Percentiles rank a stretch among this genome's conserved stretches.
Evolutionary conservation across 2,113 vertebrate species (phyloP).

Genomic region (Megaleporinus macrocephalus): DNA sequence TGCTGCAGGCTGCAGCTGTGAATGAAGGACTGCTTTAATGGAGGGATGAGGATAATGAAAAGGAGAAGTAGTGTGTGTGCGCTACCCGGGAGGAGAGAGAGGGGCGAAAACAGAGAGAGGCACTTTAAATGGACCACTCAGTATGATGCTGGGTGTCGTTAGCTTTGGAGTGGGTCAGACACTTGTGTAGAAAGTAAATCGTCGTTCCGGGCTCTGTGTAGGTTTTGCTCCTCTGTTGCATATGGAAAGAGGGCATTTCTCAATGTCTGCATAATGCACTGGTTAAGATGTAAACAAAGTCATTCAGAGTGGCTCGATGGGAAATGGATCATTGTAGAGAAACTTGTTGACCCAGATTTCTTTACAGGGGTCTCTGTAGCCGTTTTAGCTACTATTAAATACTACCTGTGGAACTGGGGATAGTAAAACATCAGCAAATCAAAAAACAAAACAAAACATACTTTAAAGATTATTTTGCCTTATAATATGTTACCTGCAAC

Average conservation of each 20-base stretch:
- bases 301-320: too few species aligned
- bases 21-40: conserved; percentile 68
- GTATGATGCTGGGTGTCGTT: conserved; percentile 35
- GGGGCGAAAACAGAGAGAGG: conserved; percentile 50
- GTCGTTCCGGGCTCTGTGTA: conserved; percentile 20
- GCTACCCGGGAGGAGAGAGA: conserved; percentile 51
- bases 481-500: too few species aligned
- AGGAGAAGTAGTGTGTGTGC: conserved; percentile 65
- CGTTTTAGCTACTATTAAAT: too few species aligned
- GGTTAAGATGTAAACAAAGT: too few species aligned
- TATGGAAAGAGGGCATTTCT: not conserved
- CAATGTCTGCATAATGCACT: too few species aligned
- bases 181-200: conserved; percentile 32
- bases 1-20: conserved; percentile 67
- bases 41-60: conserved; percentile 65
- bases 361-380: too few species aligned
- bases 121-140: conserved; percentile 43
- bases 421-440: too few species aligned
- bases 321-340: too few species aligned
- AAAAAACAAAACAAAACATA: too few species aligned
- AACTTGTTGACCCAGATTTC: too few species aligned
- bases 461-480: too few species aligned
- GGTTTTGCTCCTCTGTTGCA: not conserved
- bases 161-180: conserved; percentile 13
- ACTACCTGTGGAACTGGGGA: too few species aligned